Evolutionary conservation across 2,113 vertebrate genomes (phyloP).

Genomic region (Podiceps cristatus): DNA sequence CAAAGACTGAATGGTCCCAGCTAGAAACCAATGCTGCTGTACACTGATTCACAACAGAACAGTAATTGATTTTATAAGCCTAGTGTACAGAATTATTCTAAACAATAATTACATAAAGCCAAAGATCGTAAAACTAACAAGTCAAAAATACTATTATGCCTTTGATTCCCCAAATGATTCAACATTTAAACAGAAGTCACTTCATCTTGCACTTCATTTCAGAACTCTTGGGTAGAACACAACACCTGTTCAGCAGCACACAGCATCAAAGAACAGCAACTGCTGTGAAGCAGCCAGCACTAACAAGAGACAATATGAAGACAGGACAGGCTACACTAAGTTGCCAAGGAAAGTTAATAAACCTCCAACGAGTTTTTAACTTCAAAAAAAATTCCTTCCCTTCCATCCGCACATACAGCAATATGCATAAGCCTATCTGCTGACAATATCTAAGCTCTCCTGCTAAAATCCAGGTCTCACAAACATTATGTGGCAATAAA

Average conservation of each 20-base stretch:
- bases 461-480: not conserved
- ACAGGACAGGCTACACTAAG: not conserved
- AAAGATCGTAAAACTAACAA: not conserved
- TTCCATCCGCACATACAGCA: not conserved
- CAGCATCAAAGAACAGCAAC: not conserved
- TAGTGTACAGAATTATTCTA: not conserved
- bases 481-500: accelerated
- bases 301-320: not conserved
- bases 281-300: not conserved
- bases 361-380: not conserved
- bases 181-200: not conserved
- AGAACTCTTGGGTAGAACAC: not conserved
- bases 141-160: not conserved
- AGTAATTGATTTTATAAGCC: not conserved
- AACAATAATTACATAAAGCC: not conserved
- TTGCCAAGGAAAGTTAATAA: not conserved
- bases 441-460: not conserved
- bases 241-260: not conserved
- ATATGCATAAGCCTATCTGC: not conserved
- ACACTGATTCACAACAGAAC: not conserved
- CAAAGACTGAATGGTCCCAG: not conserved
- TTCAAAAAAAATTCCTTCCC: not conserved
- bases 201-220: not conserved
- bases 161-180: not conserved
- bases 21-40: not conserved